A percentile compares a stretch with the other conserved stretches of the same genome.
Conservation (phyloP, 2,888 invertebrate species). For the Neocrepidodera transversa region DNA sequence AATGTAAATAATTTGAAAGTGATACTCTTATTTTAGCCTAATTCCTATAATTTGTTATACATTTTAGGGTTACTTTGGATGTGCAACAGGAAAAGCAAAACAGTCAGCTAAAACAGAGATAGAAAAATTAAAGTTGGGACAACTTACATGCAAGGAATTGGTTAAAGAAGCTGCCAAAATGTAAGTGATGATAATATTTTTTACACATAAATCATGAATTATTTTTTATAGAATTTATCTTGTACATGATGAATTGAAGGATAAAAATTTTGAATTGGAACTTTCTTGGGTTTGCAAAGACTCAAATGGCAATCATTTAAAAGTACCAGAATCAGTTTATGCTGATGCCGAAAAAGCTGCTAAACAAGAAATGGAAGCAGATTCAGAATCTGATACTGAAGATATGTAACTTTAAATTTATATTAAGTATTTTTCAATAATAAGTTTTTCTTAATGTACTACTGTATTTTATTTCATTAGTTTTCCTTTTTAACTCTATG, state of each 20-base stretch:
- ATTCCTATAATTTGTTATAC: too few relatives aligned
- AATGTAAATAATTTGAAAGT: too few relatives aligned
- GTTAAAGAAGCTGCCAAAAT: conserved; percentile 95
- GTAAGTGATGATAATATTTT: conserved; percentile 61
- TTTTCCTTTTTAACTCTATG: too few relatives aligned
- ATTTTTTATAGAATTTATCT: conserved; percentile 73
- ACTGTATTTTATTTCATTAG: too few relatives aligned
- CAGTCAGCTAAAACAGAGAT: conserved; percentile 99
- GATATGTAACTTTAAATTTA: conserved; percentile 68
- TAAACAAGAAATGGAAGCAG: conserved; percentile 86
- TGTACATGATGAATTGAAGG: conserved; percentile 93
- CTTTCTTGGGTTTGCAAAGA: conserved; percentile 92
- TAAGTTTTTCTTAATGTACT: conserved; percentile 1
- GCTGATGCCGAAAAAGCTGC: conserved; percentile 88
- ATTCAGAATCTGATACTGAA: conserved; percentile 83
- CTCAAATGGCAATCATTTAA: conserved; percentile 79
- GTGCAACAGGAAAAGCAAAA: conserved; percentile 98
- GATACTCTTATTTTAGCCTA: too few relatives aligned
- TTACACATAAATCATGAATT: not conserved
- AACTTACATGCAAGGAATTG: conserved; percentile 83
- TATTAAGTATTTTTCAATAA: conserved; percentile 5
- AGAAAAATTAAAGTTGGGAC: conserved; percentile 90
- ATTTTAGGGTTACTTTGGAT: conserved; percentile 90
- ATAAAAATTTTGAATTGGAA: conserved; percentile 94
- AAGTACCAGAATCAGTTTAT: conserved; percentile 79